Evolutionary conservation across 2,797 vertebrate genomes (phyloP).

Genomic region (Echeneis naucrates): DNA sequence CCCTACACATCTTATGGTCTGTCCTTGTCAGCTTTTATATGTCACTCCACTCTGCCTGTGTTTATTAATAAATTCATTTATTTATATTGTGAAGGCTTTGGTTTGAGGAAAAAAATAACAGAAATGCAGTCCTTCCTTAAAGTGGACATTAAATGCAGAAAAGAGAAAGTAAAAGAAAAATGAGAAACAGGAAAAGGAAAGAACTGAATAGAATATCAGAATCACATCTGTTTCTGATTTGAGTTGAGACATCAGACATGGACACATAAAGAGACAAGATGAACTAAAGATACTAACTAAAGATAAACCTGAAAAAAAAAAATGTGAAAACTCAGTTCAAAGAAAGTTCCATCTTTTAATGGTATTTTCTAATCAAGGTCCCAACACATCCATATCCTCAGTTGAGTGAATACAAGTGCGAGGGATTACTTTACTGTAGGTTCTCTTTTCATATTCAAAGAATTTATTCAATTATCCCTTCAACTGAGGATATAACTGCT

Average conservation of each 20-base stretch:
- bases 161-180: too few relatives aligned
- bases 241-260: neutral
- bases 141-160: too few relatives aligned
- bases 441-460: neutral
- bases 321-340: too few relatives aligned
- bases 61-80: too few relatives aligned
- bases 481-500: neutral
- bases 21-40: neutral
- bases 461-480: neutral
- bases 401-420: neutral
- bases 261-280: neutral
- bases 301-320: neutral
- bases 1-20: neutral
- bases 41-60: neutral
- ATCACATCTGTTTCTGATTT: neutral
- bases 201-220: too few relatives aligned
- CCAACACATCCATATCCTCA: neutral
- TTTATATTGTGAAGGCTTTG: too few relatives aligned
- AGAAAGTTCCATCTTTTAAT: too few relatives aligned
- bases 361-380: neutral
- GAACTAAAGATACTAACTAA: too few relatives aligned
- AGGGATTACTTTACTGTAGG: neutral
- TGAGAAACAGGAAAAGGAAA: too few relatives aligned
- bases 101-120: too few relatives aligned
- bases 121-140: too few relatives aligned